phyloP scores from a whole-genome alignment of 30 jellyfish, hydroid and myxozoan species.

The Cassiopea andromeda region DNA sequence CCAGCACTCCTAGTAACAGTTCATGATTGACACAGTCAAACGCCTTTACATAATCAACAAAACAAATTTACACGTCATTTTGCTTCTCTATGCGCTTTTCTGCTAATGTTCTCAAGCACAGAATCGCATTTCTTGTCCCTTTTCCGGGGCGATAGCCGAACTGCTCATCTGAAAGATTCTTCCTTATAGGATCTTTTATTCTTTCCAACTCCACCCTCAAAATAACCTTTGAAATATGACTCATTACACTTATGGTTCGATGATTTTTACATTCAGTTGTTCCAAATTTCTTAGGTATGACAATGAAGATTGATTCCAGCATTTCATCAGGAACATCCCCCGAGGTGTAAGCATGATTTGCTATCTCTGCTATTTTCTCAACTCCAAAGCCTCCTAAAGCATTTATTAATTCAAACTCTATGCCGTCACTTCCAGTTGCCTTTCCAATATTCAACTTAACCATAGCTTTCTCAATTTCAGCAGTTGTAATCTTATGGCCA shows the following conservation, averaged over 20 bases:
- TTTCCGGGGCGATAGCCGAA: background rate
- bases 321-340: background rate
- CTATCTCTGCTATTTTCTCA: conserved; percentile 13
- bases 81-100: background rate
- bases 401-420: background rate
- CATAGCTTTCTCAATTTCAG: conserved; percentile 26
- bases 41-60: conserved; percentile 37
- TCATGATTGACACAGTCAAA: conserved; percentile 21
- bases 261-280: conserved; percentile 16
- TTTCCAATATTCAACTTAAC: conserved; percentile 29
- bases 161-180: conserved; percentile 22
- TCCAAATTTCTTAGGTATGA: conserved; percentile 5
- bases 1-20: background rate
- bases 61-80: conserved; percentile 3
- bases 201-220: conserved; percentile 6
- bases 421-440: conserved; percentile 13
- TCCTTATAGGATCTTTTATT: conserved; percentile 8
- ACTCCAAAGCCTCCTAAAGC: conserved; percentile 24
- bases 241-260: conserved; percentile 1
- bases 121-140: no score
- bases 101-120: no score
- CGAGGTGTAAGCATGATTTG: conserved; percentile 16
- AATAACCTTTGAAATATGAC: conserved; percentile 4
- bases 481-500: conserved; percentile 6
- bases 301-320: conserved; percentile 14